Evolutionary conservation across 2,888 invertebrate genomes (phyloP).

Genomic region (Heliconius aoede): DNA sequence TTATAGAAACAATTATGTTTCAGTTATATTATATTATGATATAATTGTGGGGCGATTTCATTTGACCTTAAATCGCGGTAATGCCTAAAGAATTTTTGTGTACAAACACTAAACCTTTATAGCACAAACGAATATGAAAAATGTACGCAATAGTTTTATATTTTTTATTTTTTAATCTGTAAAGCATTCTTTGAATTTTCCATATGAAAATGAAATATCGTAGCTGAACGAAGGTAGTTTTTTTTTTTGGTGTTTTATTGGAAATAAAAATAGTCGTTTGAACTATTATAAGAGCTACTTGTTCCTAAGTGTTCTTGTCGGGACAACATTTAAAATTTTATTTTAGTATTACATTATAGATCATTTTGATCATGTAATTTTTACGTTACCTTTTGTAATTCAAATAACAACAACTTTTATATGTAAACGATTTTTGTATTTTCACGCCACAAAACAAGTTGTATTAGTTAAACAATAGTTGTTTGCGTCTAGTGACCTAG

Average conservation of each 20-base stretch:
- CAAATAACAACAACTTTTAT: neutral
- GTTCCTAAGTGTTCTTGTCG: neutral
- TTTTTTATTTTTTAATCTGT: too few relatives aligned
- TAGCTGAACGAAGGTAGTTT: neutral
- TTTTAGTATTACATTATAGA: neutral
- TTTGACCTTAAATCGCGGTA: neutral
- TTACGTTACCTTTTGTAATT: neutral
- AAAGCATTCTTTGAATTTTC: neutral
- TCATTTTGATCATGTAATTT: neutral
- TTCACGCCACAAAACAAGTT: conserved; percentile 8
- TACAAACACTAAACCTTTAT: neutral
- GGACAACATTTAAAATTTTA: neutral
- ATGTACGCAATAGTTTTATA: too few relatives aligned
- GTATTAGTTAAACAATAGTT: conserved; percentile 8
- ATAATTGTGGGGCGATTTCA: neutral
- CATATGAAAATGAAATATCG: neutral
- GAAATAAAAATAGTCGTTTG: neutral
- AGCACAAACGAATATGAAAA: neutral
- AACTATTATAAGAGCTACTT: neutral
- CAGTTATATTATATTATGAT: too few relatives aligned
- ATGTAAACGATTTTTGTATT: conserved; percentile 3
- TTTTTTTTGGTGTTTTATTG: neutral
- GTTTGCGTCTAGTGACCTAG: conserved; percentile 10
- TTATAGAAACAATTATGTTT: conserved; percentile 14
- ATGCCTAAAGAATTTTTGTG: neutral